Evolutionary conservation across 2,888 invertebrate species (phyloP).

Genomic region (Drosophila recens): DNA sequence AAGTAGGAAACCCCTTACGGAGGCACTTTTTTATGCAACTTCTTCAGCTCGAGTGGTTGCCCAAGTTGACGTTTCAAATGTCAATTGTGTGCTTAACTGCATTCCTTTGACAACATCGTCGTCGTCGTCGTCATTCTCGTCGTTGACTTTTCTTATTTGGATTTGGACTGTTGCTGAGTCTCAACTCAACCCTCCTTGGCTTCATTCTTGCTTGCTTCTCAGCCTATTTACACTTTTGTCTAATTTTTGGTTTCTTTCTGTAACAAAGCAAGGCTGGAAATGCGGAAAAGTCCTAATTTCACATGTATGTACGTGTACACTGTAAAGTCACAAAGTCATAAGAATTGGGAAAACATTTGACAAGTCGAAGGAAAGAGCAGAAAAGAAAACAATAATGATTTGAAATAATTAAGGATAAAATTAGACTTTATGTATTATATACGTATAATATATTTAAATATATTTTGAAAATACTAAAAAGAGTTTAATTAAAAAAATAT

Average conservation of each 20-base stretch:
- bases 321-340: not conserved
- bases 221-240: slow-evolving; percentile 44
- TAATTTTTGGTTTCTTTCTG: slow-evolving; percentile 66
- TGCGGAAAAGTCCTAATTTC: slow-evolving; percentile 25
- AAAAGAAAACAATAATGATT: too few species aligned
- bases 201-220: slow-evolving; percentile 19
- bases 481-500: too few species aligned
- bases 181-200: slow-evolving; percentile 47
- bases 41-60: slow-evolving; percentile 79
- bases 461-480: too few species aligned
- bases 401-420: not conserved
- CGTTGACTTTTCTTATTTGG: slow-evolving; percentile 70
- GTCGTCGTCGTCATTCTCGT: slow-evolving; percentile 18
- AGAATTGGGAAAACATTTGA: too few species aligned
- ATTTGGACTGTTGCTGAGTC: slow-evolving; percentile 36
- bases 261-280: slow-evolving; percentile 42
- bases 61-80: slow-evolving; percentile 83
- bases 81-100: slow-evolving; percentile 84
- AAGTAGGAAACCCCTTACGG: slow-evolving; percentile 71
- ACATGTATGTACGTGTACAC: not conserved
- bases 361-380: too few species aligned
- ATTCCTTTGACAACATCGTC: slow-evolving; percentile 71
- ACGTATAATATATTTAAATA: not conserved
- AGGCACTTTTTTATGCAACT: slow-evolving; percentile 81
- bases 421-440: not conserved